Evolutionary conservation across 2,113 vertebrate species (phyloP).

Genomic region (Eulacestoma nigropectus): DNA sequence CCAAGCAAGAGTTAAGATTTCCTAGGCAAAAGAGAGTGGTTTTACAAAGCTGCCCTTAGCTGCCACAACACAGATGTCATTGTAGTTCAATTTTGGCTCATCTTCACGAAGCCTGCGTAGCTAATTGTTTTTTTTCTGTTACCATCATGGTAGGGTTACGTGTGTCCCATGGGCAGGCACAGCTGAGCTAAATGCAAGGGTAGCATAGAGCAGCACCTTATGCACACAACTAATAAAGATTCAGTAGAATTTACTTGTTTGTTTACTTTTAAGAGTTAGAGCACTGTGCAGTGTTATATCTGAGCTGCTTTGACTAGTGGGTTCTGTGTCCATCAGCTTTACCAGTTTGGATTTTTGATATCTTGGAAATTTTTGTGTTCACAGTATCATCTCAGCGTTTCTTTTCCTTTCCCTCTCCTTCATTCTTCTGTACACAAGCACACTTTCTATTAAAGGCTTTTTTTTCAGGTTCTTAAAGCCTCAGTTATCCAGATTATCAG

Average conservation of each 20-base stretch:
- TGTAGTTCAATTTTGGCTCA: neutral
- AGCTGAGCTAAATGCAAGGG: neutral
- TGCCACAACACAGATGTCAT: neutral
- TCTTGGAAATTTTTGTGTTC: neutral
- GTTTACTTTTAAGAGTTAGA: neutral
- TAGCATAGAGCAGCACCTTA: neutral
- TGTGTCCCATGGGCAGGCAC: accelerated
- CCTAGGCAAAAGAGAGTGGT: neutral
- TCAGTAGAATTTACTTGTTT: neutral
- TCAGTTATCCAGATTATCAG: neutral
- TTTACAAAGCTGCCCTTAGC: neutral
- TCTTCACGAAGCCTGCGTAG: neutral
- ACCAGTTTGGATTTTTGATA: neutral
- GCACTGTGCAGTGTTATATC: accelerated
- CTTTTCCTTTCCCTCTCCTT: neutral
- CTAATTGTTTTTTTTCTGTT: neutral
- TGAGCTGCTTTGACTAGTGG: neutral
- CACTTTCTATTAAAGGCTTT: neutral
- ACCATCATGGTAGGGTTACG: neutral
- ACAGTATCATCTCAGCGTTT: neutral
- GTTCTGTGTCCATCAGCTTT: neutral
- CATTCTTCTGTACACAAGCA: neutral
- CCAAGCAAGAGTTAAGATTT: neutral
- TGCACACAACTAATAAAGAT: neutral
- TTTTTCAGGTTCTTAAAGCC: neutral